A percentile compares a stretch with the other conserved stretches of the same genome.
Evolutionary conservation across 2,797 vertebrate species (phyloP).

Genomic region (Siniperca scherzeri): DNA sequence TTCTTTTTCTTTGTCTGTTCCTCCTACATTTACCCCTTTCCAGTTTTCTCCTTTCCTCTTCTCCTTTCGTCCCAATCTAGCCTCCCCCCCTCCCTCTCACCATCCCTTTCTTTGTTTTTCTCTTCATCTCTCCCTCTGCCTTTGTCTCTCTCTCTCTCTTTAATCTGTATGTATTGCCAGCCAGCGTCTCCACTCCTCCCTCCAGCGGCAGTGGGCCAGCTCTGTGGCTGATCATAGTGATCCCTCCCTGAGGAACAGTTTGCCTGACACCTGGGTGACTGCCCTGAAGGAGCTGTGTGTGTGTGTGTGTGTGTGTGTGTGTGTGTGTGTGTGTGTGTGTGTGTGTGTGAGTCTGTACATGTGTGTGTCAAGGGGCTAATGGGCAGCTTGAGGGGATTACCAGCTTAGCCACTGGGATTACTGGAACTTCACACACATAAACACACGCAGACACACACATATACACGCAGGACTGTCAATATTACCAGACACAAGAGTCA

Average conservation of each 20-base stretch:
- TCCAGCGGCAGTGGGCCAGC: conserved; percentile 59
- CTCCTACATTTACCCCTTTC: not conserved
- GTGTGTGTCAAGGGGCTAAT: conserved; percentile 73
- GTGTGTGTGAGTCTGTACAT: not conserved
- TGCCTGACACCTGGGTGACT: conserved; percentile 76
- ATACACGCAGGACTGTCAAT: conserved; percentile 46
- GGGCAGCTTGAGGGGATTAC: conserved; percentile 79
- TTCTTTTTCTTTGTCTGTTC: not conserved
- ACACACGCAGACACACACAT: conserved; percentile 25
- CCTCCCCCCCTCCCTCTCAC: conserved; percentile 20
- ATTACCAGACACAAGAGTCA: conserved; percentile 53
- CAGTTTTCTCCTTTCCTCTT: not conserved
- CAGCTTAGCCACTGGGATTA: conserved; percentile 81
- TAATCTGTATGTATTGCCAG: conserved; percentile 71
- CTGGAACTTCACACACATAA: conserved; percentile 64
- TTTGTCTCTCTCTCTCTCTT: conserved; percentile 53
- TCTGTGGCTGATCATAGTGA: conserved; percentile 76
- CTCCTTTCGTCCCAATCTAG: conserved; percentile 28
- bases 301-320: conserved; percentile 21
- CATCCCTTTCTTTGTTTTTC: conserved; percentile 14
- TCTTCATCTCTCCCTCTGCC: conserved; percentile 37
- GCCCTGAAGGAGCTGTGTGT: conserved; percentile 50
- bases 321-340: conserved; percentile 24
- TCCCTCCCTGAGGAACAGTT: conserved; percentile 70
- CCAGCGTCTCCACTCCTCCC: conserved; percentile 63